Evolutionary conservation across 1,140 invertebrate species (phyloP).

Genomic region (Halictus rubicundus): DNA sequence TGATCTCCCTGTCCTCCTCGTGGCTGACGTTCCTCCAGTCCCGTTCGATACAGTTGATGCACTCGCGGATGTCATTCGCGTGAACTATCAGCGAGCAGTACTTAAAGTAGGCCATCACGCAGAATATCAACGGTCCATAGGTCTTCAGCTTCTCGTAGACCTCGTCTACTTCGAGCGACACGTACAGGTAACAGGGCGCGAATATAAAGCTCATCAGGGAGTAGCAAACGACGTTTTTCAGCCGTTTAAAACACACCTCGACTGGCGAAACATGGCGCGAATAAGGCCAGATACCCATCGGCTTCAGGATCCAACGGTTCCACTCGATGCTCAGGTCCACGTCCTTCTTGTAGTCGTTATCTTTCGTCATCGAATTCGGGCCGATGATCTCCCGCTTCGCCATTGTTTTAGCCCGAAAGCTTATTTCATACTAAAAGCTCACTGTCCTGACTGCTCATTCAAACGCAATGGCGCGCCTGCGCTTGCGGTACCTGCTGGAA

Average conservation of each 20-base stretch:
- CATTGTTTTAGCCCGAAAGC: neutral
- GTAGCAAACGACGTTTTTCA: conserved; percentile 1
- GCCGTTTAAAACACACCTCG: neutral
- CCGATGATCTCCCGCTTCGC: no score
- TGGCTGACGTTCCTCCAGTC: conserved; percentile 63
- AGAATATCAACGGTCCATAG: conserved; percentile 65
- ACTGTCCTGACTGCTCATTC: neutral
- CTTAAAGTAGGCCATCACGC: conserved; percentile 65
- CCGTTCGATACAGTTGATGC: conserved; percentile 59
- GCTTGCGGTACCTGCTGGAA: neutral
- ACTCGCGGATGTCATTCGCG: conserved; percentile 53
- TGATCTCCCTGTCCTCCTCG: conserved; percentile 17
- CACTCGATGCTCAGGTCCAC: conserved; percentile 20
- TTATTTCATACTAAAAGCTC: neutral
- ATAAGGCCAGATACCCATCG: conserved; percentile 34
- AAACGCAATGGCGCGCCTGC: conserved; percentile 17
- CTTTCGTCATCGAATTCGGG: no score
- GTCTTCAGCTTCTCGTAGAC: conserved; percentile 58
- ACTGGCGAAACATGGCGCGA: neutral
- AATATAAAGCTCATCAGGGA: conserved; percentile 14
- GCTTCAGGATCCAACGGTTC: conserved; percentile 26
- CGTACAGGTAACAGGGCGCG: neutral
- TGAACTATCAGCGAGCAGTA: conserved; percentile 55
- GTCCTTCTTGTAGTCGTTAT: neutral
- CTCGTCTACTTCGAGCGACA: conserved; percentile 33